A percentile compares a stretch with the other conserved stretches of the same genome.
These are phyloP conservation scores for Euphonia xanthogaster DNA, from an alignment of 2,797 vertebrate genomes.

Conservation along the genomic window DNA sequence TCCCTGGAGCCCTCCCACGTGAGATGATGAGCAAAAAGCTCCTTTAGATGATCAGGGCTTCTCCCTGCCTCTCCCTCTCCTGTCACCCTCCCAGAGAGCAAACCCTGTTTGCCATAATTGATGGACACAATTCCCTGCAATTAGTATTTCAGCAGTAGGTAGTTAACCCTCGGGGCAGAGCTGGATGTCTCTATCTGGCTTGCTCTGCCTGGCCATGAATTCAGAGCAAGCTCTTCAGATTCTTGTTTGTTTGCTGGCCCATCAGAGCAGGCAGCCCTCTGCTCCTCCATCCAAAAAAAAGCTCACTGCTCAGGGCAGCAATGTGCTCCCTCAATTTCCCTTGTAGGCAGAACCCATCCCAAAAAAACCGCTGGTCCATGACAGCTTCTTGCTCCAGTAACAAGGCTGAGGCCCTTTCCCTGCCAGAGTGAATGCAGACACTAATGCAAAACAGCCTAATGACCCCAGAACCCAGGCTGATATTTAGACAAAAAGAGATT, in stretches of 20 bases:
- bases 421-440: background rate
- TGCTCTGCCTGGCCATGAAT: background rate
- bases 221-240: slow-evolving; percentile 1
- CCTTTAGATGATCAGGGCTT: background rate
- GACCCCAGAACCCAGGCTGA: background rate
- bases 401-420: background rate
- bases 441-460: background rate
- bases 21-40: background rate
- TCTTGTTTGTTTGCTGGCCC: background rate
- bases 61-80: background rate
- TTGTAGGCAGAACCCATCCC: background rate
- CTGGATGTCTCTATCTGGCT: background rate
- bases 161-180: slow-evolving; percentile 53
- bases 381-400: background rate
- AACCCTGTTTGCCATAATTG: slow-evolving; percentile 20
- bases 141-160: slow-evolving; percentile 56
- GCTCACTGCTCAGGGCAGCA: background rate
- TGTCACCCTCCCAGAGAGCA: background rate
- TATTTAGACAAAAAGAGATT: background rate
- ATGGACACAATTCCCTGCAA: slow-evolving; percentile 42
- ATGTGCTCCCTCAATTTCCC: rapidly evolving
- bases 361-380: background rate
- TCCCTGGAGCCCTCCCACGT: background rate
- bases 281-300: background rate
- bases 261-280: background rate